Percentiles rank a stretch among this genome's conserved stretches.
These are phyloP conservation scores for Cuculus canorus DNA, from an alignment of 2,797 vertebrate genomes.

Conservation along the genomic window DNA sequence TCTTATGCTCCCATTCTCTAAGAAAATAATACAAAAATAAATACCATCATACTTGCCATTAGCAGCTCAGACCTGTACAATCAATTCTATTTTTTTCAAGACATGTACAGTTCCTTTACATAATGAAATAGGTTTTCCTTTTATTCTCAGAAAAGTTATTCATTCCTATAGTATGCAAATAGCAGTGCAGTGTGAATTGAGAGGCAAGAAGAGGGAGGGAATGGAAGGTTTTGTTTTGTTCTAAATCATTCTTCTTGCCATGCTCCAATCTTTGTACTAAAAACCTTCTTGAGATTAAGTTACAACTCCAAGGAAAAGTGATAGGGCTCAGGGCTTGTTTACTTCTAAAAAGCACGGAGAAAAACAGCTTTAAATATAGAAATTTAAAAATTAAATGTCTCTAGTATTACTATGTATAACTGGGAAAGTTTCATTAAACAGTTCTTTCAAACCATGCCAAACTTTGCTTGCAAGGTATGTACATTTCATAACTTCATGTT, in stretches of 20 bases:
- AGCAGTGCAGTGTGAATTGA: not conserved
- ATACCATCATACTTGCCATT: not conserved
- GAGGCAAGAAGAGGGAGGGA: not conserved
- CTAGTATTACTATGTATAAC: not conserved
- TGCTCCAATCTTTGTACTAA: constrained; percentile 16
- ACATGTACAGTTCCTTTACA: not conserved
- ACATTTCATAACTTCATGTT: constrained; percentile 46
- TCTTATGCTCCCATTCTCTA: not conserved
- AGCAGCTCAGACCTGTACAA: constrained; percentile 5
- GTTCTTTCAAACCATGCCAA: constrained; percentile 58
- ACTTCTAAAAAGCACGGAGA: not conserved
- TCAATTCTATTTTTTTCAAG: constrained; percentile 18
- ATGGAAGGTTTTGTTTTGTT: constrained; percentile 14
- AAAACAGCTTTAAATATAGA: not conserved
- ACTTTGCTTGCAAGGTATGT: constrained; percentile 57
- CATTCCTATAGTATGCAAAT: not conserved
- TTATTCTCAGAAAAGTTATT: constrained; percentile 20
- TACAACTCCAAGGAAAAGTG: constrained; percentile 1
- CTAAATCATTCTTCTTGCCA: constrained; percentile 3
- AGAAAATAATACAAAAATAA: constrained; percentile 1
- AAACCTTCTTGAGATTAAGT: constrained; percentile 52
- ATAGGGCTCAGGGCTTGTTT: not conserved
- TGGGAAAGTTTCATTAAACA: constrained; percentile 57
- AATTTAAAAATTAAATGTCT: not conserved
- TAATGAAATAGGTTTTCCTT: constrained; percentile 13